These are phyloP conservation scores for Sinocyclocheilus anophthalmus DNA, from an alignment of 2,113 vertebrate genomes.

Conservation along the genomic window DNA sequence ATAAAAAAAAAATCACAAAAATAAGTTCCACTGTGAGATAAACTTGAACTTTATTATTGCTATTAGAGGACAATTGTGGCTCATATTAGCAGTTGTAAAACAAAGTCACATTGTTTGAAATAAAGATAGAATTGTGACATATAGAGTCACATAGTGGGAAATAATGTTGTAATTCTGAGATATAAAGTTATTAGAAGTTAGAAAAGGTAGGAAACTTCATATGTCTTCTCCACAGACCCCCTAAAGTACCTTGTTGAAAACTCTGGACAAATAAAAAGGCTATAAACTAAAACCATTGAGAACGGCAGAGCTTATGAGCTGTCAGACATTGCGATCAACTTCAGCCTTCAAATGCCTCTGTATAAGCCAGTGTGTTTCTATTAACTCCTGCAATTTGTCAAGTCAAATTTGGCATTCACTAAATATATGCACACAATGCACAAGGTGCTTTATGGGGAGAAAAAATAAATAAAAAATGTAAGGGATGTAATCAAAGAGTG, in stretches of 20 bases:
- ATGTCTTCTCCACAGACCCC: not conserved
- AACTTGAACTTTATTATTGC: not conserved
- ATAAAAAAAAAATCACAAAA: not conserved
- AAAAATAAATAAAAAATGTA: not conserved
- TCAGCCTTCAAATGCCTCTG: not conserved
- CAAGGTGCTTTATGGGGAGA: not conserved
- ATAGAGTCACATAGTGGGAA: not conserved
- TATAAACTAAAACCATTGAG: not conserved
- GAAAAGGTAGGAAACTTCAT: not conserved
- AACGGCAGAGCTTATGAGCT: not conserved
- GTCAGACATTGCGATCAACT: not conserved
- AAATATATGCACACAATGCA: not conserved
- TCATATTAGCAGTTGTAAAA: not conserved
- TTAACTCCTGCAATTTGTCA: not conserved
- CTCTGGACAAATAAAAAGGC: not conserved
- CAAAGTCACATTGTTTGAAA: not conserved
- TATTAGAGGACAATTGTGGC: not conserved
- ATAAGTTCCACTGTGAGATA: not conserved
- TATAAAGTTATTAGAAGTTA: not conserved
- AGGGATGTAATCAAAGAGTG: conserved; percentile 16
- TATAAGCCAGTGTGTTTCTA: not conserved
- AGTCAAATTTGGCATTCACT: not conserved
- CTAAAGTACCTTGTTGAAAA: not conserved
- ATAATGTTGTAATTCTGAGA: not conserved
- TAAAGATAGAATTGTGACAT: not conserved